Evolutionary conservation across 2,113 vertebrate genomes (phyloP).

Genomic region (Empidonax traillii): DNA sequence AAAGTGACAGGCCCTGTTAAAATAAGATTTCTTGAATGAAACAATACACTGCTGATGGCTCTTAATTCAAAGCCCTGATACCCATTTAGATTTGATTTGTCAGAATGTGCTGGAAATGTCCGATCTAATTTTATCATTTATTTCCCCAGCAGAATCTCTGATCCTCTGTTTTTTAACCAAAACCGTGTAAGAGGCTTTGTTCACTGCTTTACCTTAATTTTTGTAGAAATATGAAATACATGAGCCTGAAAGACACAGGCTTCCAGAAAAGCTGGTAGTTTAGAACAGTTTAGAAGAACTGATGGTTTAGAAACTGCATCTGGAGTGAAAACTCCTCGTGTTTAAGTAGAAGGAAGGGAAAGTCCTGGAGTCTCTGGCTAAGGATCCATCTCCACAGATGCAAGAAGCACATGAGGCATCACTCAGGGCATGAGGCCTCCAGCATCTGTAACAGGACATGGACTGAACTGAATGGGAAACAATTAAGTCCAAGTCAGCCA

Average conservation of each 20-base stretch:
- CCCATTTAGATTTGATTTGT: neutral
- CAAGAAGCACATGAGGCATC: neutral
- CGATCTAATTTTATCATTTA: neutral
- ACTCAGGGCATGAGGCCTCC: accelerated
- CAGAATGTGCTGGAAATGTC: neutral
- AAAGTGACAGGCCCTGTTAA: neutral
- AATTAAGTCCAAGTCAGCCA: neutral
- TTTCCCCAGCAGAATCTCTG: neutral
- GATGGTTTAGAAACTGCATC: neutral
- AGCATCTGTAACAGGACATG: neutral
- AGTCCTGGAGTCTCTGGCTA: neutral
- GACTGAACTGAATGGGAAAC: neutral
- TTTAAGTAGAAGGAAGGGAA: neutral
- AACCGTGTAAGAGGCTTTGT: neutral
- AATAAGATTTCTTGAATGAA: neutral
- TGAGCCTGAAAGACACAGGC: neutral
- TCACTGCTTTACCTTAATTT: neutral
- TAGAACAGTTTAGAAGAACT: too few relatives aligned
- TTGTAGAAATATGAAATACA: neutral
- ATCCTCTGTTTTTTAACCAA: neutral
- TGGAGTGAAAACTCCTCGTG: neutral
- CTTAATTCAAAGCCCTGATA: neutral
- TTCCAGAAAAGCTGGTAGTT: neutral
- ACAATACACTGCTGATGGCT: neutral
- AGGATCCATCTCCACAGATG: neutral